phyloP scores from a whole-genome alignment of 35 echinoderm and acorn worm species.

The Diadema setosum region DNA sequence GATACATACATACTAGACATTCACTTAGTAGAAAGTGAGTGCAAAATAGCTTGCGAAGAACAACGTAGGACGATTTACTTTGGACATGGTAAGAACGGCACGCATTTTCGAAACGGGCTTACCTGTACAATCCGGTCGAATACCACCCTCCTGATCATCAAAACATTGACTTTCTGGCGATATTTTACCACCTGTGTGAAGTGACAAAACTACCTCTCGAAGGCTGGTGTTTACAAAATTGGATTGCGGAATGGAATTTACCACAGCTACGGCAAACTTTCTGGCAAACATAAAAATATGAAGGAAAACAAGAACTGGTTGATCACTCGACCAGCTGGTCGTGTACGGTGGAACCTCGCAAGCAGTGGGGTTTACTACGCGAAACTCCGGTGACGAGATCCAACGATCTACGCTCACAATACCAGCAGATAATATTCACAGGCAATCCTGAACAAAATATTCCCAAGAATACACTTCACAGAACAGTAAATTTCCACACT shows the following conservation, averaged over 20 bases:
- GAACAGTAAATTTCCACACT: not conserved
- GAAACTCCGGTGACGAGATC: not conserved
- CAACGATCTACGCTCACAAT: too few species aligned
- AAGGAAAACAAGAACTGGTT: not conserved
- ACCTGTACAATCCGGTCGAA: too few species aligned
- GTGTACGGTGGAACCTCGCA: not conserved
- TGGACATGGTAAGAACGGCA: not conserved
- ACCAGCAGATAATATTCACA: too few species aligned
- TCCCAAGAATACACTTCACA: not conserved
- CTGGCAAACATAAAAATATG: not conserved
- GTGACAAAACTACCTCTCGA: not conserved
- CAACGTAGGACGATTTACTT: not conserved
- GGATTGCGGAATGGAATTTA: not conserved
- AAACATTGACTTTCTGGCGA: not conserved
- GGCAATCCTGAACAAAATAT: too few species aligned
- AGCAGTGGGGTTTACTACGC: not conserved
- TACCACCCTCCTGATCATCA: not conserved
- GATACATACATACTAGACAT: not conserved
- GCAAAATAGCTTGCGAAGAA: not conserved
- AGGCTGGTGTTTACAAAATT: not conserved
- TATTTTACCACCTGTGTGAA: not conserved
- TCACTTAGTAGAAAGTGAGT: not conserved
- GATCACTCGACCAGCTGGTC: not conserved
- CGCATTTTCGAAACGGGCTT: too few species aligned
- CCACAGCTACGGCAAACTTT: not conserved